Conservation (phyloP, 2,113 vertebrate genomes). For the Mobula hypostoma region DNA sequence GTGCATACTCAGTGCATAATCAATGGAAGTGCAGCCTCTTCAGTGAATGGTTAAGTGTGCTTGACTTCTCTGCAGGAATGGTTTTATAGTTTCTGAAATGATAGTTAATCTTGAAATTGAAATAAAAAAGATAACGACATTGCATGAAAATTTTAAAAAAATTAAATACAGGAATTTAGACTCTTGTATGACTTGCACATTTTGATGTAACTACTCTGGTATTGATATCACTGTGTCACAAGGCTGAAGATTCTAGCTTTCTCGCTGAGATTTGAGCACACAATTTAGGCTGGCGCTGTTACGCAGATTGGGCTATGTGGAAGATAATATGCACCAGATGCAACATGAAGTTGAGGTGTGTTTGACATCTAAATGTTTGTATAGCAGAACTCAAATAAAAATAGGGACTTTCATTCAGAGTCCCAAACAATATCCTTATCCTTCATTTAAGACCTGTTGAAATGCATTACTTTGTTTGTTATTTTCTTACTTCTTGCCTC, state of each 20-base stretch:
- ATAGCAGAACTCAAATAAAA: neutral
- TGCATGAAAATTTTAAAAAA: neutral
- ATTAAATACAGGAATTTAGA: neutral
- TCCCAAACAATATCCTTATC: neutral
- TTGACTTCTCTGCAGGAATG: no score
- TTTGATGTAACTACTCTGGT: neutral
- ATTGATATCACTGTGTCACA: neutral
- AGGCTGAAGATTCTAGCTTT: neutral
- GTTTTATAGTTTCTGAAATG: neutral
- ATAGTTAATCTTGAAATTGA: neutral
- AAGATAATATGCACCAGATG: neutral
- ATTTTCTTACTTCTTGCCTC: neutral
- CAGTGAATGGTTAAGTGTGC: neutral
- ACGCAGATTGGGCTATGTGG: neutral
- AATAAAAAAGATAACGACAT: neutral
- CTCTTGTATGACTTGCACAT: neutral
- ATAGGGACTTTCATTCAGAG: neutral
- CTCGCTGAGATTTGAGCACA: neutral
- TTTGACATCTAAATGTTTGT: neutral
- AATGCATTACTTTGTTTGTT: neutral
- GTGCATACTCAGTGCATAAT: neutral
- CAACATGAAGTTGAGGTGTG: neutral
- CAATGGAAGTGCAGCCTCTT: neutral
- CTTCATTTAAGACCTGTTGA: neutral
- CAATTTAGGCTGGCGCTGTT: neutral